Evolutionary conservation across 2,888 invertebrate genomes (phyloP), one percentile per base, ranked within the genome.

Genomic region (Bruchidius siliquastri): DNA sequence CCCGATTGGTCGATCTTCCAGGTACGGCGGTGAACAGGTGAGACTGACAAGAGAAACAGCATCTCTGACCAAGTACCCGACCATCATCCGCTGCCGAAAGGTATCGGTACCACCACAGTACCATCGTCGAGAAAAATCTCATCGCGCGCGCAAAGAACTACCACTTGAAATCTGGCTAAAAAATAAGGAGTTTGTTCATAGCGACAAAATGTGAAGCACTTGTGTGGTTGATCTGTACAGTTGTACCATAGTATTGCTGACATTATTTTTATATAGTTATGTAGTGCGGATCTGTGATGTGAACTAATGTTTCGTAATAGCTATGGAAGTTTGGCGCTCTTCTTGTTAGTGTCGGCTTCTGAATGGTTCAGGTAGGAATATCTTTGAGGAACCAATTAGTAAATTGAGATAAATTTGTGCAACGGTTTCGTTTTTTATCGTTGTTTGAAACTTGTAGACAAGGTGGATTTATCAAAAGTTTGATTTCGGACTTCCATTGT

Each of bases 11-110:
- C 77, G 76, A 77, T 49, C 76, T 79, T 79, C 80, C 82, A 83
- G 82, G 83, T 83, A 81, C 80, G 49, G 80, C 81, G 79, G 79
- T 80, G 77, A 80, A 81, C 82, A 83, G 83, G 83, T 83, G 83
- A 83, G 82, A 81, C 80, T 81, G 81, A 81, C 82, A 82, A 78
- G 77, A 80, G 79, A 79, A 80, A 78, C 82, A 80, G 81, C 82
- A 82, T 81, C 83, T 80, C 79, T 82, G 82, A 82, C 81, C 82
- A 81, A 81, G 82, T 81, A 80, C 78, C 81, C 78, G 79, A 78
- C 80, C 81, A 81, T 81, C 79, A 49, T 49, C 49, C 49, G 78
- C 77, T 79, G 77, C 77, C 76, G 75, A 74, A 69, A 75, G 77
- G 76, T 76, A 76, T 73, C 72, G 77, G 78, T 76, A 75, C 74